Evolutionary conservation across 2,797 vertebrate species (phyloP).

Genomic region (Philypnodon macrostomus): DNA sequence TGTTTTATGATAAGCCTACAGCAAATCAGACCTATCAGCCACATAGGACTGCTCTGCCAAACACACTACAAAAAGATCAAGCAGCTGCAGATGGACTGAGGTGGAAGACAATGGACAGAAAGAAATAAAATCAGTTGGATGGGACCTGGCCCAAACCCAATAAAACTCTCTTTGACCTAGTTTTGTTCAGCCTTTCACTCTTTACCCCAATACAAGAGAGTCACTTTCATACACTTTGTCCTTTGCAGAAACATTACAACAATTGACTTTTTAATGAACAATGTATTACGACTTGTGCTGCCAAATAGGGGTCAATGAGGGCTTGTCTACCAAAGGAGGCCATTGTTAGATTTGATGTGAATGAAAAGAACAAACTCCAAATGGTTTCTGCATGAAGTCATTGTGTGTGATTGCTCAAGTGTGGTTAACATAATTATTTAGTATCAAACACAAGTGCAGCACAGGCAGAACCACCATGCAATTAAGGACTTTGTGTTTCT

Average conservation of each 20-base stretch:
- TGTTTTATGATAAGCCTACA: not conserved
- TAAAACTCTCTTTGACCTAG: conserved; percentile 55
- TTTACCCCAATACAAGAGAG: conserved; percentile 31
- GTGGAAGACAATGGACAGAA: conserved; percentile 35
- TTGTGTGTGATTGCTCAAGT: conserved; percentile 56
- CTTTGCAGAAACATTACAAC: conserved; percentile 52
- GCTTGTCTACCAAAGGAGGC: no score
- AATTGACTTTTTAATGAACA: conserved; percentile 47
- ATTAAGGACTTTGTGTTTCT: conserved; percentile 26
- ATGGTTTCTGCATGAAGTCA: conserved; percentile 52
- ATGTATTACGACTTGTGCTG: conserved; percentile 53
- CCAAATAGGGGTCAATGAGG: conserved; percentile 50
- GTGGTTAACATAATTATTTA: conserved; percentile 51
- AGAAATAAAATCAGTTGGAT: conserved; percentile 47
- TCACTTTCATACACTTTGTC: conserved; percentile 37
- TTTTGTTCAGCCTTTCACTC: conserved; percentile 35
- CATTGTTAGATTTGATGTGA: conserved; percentile 39
- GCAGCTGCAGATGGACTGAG: conserved; percentile 18
- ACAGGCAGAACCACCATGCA: conserved; percentile 19
- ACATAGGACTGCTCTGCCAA: not conserved
- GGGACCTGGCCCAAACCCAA: conserved; percentile 28
- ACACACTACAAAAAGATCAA: conserved; percentile 11
- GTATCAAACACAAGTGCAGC: conserved; percentile 14
- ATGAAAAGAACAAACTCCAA: conserved; percentile 39
- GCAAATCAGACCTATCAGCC: not conserved